phyloP scores from a whole-genome alignment of 1,140 invertebrate genomes.

The Cephus cinctus region DNA sequence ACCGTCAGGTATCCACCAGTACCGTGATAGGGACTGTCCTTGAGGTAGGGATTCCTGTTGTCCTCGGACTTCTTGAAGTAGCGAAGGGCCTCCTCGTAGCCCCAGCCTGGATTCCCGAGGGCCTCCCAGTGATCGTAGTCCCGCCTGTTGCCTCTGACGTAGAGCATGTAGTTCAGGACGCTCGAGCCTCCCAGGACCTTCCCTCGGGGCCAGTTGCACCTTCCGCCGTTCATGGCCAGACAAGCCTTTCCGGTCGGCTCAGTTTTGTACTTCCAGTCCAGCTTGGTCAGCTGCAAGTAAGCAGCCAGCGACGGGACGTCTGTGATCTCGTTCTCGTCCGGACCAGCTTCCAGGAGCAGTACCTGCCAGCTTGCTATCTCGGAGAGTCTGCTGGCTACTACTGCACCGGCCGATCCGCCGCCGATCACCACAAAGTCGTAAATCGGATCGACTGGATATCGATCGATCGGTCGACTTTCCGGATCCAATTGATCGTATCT shows the following conservation, averaged over 20 bases:
- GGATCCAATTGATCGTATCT: constrained; percentile 80
- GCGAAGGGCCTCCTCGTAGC: constrained; percentile 81
- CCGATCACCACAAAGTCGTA: constrained; percentile 89
- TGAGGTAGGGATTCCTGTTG: constrained; percentile 79
- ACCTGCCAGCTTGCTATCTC: constrained; percentile 81
- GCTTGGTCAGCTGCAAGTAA: constrained; percentile 81
- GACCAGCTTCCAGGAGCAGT: constrained; percentile 87
- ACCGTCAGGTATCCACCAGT: constrained; percentile 77
- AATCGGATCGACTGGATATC: constrained; percentile 59
- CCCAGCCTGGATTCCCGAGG: constrained; percentile 85
- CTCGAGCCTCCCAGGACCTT: constrained; percentile 88
- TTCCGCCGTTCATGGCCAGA: constrained; percentile 68
- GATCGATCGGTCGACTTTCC: constrained; percentile 68
- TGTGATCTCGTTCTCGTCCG: constrained; percentile 87
- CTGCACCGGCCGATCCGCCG: constrained; percentile 89
- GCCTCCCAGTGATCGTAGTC: constrained; percentile 93
- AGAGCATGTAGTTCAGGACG: constrained; percentile 94
- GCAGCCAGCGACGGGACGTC: constrained; percentile 86
- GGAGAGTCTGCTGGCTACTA: constrained; percentile 85
- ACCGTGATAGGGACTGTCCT: constrained; percentile 69
- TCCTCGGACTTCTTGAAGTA: constrained; percentile 91
- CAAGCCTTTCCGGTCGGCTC: constrained; percentile 82
- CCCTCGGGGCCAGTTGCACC: constrained; percentile 82
- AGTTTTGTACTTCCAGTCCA: constrained; percentile 92
- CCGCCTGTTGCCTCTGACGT: constrained; percentile 78